A percentile compares a stretch with the other conserved stretches of the same genome.
phyloP scores from a whole-genome alignment of 2,113 vertebrate genomes.

The Hippoglossus stenolepis region DNA sequence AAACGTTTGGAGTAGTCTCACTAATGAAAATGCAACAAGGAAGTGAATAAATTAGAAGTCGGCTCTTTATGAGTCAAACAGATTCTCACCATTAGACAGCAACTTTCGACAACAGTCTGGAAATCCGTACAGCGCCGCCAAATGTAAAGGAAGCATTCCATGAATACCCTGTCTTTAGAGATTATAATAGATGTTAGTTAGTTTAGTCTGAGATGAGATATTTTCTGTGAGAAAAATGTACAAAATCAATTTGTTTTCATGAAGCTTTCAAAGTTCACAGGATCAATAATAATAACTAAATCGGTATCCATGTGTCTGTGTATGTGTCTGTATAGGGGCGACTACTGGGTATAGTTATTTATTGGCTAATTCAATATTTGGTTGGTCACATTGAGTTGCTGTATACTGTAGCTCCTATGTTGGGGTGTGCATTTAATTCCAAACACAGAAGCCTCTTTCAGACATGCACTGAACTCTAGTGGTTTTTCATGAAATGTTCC shows the following conservation, averaged over 20 bases:
- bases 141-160: constrained; percentile 95
- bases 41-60: neutral
- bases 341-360: too few species aligned
- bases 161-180: constrained; percentile 89
- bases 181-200: constrained; percentile 7
- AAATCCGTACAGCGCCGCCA: constrained; percentile 93
- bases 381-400: too few species aligned
- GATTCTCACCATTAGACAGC: constrained; percentile 89
- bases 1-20: neutral
- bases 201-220: neutral
- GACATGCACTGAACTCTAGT: too few species aligned
- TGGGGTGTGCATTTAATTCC: too few species aligned
- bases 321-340: neutral
- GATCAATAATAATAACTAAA: neutral
- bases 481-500: neutral
- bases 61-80: neutral
- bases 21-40: neutral
- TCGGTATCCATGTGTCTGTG: neutral
- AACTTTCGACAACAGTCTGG: constrained; percentile 98
- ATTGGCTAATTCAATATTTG: too few species aligned
- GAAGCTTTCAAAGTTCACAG: neutral
- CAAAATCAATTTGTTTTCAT: too few species aligned
- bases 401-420: too few species aligned
- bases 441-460: too few species aligned
- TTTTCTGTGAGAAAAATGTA: neutral